Percentiles rank a stretch among this genome's conserved stretches.
Evolutionary conservation across 2,888 invertebrate species (phyloP).

Genomic region (Syritta pipiens): DNA sequence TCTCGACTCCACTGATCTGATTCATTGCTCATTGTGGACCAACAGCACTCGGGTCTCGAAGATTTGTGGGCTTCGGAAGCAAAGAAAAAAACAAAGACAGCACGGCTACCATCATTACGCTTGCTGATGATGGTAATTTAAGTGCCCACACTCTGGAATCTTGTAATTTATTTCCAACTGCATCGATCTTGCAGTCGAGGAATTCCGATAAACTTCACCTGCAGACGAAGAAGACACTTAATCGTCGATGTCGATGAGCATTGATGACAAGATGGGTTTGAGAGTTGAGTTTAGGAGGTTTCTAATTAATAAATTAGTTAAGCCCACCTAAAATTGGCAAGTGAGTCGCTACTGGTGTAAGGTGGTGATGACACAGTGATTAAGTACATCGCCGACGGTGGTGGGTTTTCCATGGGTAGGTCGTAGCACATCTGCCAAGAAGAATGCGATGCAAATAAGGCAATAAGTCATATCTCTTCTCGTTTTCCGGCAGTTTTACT

Average conservation of each 20-base stretch:
- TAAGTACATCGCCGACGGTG: too few species aligned
- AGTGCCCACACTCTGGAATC: slow-evolving; percentile 36
- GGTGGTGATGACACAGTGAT: too few species aligned
- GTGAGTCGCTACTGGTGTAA: neutral
- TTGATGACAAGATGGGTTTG: neutral
- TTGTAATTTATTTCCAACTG: slow-evolving; percentile 35
- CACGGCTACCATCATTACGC: slow-evolving; percentile 12
- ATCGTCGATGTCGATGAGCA: neutral
- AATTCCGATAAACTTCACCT: slow-evolving; percentile 13
- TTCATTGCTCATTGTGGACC: slow-evolving; percentile 24
- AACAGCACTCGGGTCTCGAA: slow-evolving; percentile 10
- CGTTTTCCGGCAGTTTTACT: too few species aligned
- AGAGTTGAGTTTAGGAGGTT: neutral
- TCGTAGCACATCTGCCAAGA: too few species aligned
- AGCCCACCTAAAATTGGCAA: neutral
- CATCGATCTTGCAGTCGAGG: slow-evolving; percentile 24
- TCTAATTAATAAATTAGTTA: slow-evolving; percentile 21
- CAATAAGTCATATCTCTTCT: too few species aligned
- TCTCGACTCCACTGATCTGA: slow-evolving; percentile 22
- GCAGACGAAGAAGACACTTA: too few species aligned
- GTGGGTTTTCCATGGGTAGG: too few species aligned
- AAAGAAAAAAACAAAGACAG: slow-evolving; percentile 4
- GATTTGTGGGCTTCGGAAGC: slow-evolving; percentile 15
- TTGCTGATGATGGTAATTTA: slow-evolving; percentile 13
- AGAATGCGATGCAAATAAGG: too few species aligned